Base-by-base conservation (phyloP, 2,113 vertebrate species). In the Catharus bicknelli region DNA sequence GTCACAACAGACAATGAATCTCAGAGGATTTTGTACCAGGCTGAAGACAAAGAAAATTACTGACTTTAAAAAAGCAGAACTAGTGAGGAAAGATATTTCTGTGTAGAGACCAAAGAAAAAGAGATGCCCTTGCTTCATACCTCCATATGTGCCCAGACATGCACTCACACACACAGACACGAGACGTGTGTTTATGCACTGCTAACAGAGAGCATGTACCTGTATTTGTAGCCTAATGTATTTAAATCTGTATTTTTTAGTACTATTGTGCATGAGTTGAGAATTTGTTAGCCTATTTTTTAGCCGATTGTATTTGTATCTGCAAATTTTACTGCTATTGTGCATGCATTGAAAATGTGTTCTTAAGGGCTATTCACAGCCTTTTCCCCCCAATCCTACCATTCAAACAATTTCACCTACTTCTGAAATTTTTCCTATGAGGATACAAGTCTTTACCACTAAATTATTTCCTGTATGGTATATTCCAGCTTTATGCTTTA, bases 401-500 rank as follows among this genome's bases (percentile, higher is more conserved):
- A 38, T 78, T 90, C 53, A 79, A 81, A 55, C 10, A 70, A 72
- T 66, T 61, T 93, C 27, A 67, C 25, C 36, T 83, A 43, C n/a
- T 80, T 85, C 25, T 62, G 81, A 86, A 73, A 18, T 67, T 84
- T 83, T 84, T 84, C 68, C 55, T 72, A 0, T 57, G 55, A 62
- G 57, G 22, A 40, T 91, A 36, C 1, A 7, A 78, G 12, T 69
- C 80, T 87, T 53, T 84, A 23, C 36, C 48, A 58, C 53, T 73
- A 68, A 77, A 73, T 90, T 82, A 90, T 84, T 93, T 53, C 34
- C 90, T 36, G 3, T 34, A 19, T 79, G 58, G 15, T 81, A 64
- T 83, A 93, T 85, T 93, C 74, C 47, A 70, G 58, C 88, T 13
- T 95, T 90, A 74, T 34, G 75, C 34, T 87, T 94, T 45, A 66